Percentiles rank a stretch among this genome's conserved stretches.
These are phyloP conservation scores for Chymomyza procnemis DNA, from an alignment of 2,888 invertebrate genomes.

Conservation along the genomic window DNA sequence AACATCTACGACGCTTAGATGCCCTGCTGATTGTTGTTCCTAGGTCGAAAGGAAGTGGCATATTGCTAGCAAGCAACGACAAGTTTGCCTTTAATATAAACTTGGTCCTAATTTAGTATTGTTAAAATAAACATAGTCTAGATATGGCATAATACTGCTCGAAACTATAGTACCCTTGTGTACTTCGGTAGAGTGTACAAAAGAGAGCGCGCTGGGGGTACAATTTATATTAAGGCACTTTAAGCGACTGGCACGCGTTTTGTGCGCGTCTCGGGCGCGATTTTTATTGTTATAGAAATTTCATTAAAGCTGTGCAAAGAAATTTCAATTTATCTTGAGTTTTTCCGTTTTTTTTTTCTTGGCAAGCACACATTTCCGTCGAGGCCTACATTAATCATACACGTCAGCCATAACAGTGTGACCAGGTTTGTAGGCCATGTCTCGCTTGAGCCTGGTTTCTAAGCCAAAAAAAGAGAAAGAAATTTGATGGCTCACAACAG, in stretches of 20 bases:
- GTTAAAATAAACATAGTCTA: too few species aligned
- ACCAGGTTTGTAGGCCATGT: not conserved
- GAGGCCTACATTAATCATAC: not conserved
- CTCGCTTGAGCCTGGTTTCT: not conserved
- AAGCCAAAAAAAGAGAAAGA: not conserved
- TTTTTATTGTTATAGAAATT: slow-evolving; percentile 61
- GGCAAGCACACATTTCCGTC: not conserved
- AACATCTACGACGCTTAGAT: too few species aligned
- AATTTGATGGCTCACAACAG: not conserved
- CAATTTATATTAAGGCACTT: slow-evolving; percentile 69
- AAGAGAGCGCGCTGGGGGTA: slow-evolving; percentile 54
- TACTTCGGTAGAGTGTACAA: not conserved
- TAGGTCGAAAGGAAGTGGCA: too few species aligned
- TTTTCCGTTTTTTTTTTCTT: too few species aligned
- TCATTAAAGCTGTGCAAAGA: slow-evolving; percentile 57
- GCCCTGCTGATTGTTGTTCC: too few species aligned
- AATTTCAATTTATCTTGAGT: not conserved
- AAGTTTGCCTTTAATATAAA: too few species aligned
- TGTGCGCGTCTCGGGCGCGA: not conserved
- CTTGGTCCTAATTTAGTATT: too few species aligned
- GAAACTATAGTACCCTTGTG: too few species aligned
- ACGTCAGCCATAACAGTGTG: not conserved
- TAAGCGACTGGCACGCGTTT: not conserved
- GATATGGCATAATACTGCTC: too few species aligned
- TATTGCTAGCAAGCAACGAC: too few species aligned